phyloP scores from a whole-genome alignment of 2,888 invertebrate species.

The Troides helena region DNA sequence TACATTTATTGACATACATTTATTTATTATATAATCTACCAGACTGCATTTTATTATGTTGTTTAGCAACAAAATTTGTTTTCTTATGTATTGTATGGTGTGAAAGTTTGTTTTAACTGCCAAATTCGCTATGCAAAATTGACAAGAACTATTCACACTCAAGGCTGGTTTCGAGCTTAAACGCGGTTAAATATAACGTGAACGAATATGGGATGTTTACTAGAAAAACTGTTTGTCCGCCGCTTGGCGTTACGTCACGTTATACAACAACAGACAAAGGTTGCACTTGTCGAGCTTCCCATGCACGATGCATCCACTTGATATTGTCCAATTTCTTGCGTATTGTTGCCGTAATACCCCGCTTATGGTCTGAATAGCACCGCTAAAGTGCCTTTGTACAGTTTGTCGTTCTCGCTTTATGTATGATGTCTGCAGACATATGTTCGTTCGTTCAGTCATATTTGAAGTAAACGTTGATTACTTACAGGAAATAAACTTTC shows the following conservation, averaged over 20 bases:
- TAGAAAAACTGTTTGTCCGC: constrained; percentile 10
- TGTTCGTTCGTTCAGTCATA: not conserved
- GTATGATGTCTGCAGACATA: not conserved
- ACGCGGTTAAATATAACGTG: not conserved
- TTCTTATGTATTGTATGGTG: too few species aligned
- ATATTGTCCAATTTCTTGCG: constrained; percentile 58
- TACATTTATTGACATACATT: not conserved
- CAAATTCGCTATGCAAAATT: too few species aligned
- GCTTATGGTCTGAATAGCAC: constrained; percentile 19
- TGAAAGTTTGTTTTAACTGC: too few species aligned
- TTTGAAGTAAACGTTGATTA: not conserved
- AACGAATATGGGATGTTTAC: constrained; percentile 9
- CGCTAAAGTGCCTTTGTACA: constrained; percentile 12
- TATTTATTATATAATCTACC: not conserved
- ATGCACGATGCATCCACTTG: constrained; percentile 47
- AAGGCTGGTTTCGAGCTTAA: not conserved
- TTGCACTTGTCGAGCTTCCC: constrained; percentile 67
- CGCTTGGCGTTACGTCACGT: constrained; percentile 42
- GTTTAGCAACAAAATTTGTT: not conserved
- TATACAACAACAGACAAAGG: constrained; percentile 61
- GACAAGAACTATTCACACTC: too few species aligned
- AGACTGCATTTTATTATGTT: too few species aligned
- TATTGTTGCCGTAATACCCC: constrained; percentile 26
- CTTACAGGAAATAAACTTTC: not conserved
- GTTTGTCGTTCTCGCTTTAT: not conserved